Percentiles rank a stretch among this genome's conserved stretches.
phyloP scores from a whole-genome alignment of 2,797 vertebrate genomes.

The Rhinoraja longicauda region DNA sequence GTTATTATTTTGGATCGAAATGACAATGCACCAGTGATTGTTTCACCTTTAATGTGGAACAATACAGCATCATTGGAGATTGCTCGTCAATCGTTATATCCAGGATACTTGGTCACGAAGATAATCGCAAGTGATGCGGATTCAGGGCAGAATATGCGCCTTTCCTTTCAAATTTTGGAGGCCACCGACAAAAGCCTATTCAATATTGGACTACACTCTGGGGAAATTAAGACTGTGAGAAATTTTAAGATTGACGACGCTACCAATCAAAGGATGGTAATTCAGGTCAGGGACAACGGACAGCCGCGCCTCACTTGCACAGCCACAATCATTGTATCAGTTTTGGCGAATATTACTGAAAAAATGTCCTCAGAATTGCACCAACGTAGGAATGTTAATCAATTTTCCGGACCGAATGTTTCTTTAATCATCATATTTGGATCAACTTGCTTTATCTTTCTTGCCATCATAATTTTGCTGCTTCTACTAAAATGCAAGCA shows the following conservation, averaged over 20 bases:
- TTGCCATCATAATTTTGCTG: conserved; percentile 81
- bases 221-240: conserved; percentile 56
- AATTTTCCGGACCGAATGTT: conserved; percentile 54
- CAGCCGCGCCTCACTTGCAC: conserved; percentile 55
- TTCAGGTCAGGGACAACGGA: conserved; percentile 56
- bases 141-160: conserved; percentile 51
- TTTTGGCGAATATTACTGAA: conserved; percentile 50
- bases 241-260: conserved; percentile 58
- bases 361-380: conserved; percentile 52
- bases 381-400: conserved; percentile 51
- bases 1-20: conserved; percentile 51
- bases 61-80: conserved; percentile 43
- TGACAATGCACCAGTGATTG: conserved; percentile 48
- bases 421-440: conserved; percentile 61
- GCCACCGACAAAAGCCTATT: conserved; percentile 55
- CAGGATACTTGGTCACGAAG: background rate
- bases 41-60: conserved; percentile 42
- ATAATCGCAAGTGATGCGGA: conserved; percentile 31
- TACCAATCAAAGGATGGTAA: conserved; percentile 52
- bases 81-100: background rate
- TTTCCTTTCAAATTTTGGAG: conserved; percentile 56
- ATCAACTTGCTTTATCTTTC: conserved; percentile 86
- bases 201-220: conserved; percentile 54
- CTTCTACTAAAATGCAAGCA: conserved; percentile 83
- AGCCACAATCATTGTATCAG: conserved; percentile 56